Evolutionary conservation across 2,797 vertebrate genomes (phyloP), one percentile per base, ranked within the genome.

Genomic region (Ptychadena robeensis): DNA sequence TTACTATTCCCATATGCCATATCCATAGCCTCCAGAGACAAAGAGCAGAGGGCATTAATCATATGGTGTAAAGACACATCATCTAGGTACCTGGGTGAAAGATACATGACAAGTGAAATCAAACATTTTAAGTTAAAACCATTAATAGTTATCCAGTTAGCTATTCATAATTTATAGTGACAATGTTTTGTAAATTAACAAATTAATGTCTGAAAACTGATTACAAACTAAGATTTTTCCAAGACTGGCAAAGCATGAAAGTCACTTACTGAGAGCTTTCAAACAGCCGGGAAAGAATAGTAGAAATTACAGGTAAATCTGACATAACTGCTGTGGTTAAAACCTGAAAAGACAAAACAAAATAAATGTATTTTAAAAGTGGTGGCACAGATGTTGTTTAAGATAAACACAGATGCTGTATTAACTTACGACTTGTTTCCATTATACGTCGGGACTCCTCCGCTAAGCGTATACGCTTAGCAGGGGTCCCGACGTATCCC

Each of bases 1-100:
- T 99, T 99, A 90, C 97, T 99, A 89, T 96, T 99, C 86, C 98
- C 97, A 87, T 96, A 98, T 69, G 97, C 97, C 98, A 99, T 99
- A 90, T 99, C 98, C 98, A 99, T 99, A 76, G 98, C 98, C 91
- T 99, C 98, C 93, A 97, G 86, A 12, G 98, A 99, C 88, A 99
- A 94, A 38, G 97, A 99, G 88, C 98, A 99, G 85, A 99, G 96
- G 11, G 98, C 97, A 40, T 99, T 99, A 91, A 99, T 99, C 92
- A 99, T 93, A 90, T 99, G 98, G 92, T 99, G 98, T 83, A 99
- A 93, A 66, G 98, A 99, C 64, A 99, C 98, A 25, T 99, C 98
- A 44, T 99, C 98, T 86, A 99, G 93, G 87, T 99, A 98, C 87
- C 98, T 99, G 87, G 81, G 93, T 89, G 87, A 86, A 14, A 57